These are phyloP conservation scores for Hucho hucho DNA, from an alignment of 2,113 vertebrate genomes.

Conservation along the genomic window DNA sequence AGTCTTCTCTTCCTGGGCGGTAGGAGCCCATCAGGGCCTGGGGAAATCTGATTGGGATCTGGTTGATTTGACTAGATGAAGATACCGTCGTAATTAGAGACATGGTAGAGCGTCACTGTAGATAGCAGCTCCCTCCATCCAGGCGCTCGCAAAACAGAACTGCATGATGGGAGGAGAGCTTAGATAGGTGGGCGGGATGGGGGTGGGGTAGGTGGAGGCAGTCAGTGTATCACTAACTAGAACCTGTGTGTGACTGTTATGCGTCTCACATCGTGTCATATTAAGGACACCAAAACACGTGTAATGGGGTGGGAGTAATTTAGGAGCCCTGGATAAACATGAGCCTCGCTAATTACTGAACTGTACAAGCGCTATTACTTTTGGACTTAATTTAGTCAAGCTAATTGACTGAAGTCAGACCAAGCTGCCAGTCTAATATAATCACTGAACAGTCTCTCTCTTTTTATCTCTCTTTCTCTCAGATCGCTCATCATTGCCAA, in stretches of 20 bases:
- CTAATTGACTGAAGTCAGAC: conserved; percentile 30
- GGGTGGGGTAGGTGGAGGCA: conserved; percentile 2
- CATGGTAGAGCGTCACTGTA: conserved; percentile 19
- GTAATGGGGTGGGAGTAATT: conserved; percentile 51
- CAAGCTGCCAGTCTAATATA: conserved; percentile 39
- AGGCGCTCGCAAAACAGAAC: background rate
- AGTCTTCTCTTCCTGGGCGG: background rate
- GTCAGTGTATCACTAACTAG: conserved; percentile 54
- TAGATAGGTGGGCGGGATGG: background rate
- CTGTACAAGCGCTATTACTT: conserved; percentile 25
- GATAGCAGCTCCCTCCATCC: conserved; percentile 25
- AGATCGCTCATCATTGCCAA: background rate
- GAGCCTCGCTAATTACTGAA: conserved; percentile 28
- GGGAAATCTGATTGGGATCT: conserved; percentile 50
- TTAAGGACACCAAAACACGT: conserved; percentile 62
- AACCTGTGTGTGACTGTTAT: conserved; percentile 22
- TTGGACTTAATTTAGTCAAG: conserved; percentile 32
- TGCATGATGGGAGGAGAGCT: conserved; percentile 31
- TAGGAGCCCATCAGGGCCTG: conserved; percentile 15
- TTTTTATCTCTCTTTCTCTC: background rate
- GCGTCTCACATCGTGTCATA: conserved; percentile 38
- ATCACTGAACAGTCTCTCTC: conserved; percentile 7
- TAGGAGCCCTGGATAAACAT: conserved; percentile 47
- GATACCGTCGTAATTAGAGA: conserved; percentile 49
- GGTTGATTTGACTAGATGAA: conserved; percentile 52